Percentiles rank a stretch among this genome's conserved stretches.
phyloP scores from a whole-genome alignment of 2,888 invertebrate genomes.

The Bellardia pandia region DNA sequence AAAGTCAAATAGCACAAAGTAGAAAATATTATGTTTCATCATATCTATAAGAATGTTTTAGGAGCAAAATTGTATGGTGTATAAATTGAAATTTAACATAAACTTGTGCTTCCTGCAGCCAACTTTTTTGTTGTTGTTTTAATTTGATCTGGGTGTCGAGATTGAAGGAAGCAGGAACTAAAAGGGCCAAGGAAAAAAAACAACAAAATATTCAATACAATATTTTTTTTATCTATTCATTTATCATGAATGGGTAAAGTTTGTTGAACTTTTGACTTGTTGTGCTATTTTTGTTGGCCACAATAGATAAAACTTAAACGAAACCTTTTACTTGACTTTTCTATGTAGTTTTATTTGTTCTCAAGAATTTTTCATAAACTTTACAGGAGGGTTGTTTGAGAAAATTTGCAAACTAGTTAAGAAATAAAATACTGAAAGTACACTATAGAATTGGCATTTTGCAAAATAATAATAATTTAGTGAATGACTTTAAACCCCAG shows the following conservation, averaged over 20 bases:
- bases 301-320: slow-evolving; percentile 5
- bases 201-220: slow-evolving; percentile 25
- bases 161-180: neutral
- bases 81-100: neutral
- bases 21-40: slow-evolving; percentile 4
- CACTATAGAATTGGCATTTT: no score
- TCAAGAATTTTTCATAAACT: neutral
- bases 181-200: neutral
- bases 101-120: no score
- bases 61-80: neutral
- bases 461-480: no score
- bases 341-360: neutral
- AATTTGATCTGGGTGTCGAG: neutral
- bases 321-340: slow-evolving; percentile 40
- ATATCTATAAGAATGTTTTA: neutral
- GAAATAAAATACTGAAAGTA: no score
- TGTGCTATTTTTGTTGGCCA: slow-evolving; percentile 2
- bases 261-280: slow-evolving; percentile 67
- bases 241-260: slow-evolving; percentile 55
- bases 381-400: neutral
- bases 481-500: no score
- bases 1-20: neutral
- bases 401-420: neutral
- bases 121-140: neutral
- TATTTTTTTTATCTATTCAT: slow-evolving; percentile 42